phyloP scores from a whole-genome alignment of 1,140 invertebrate genomes.

The Pseudachorutes palmiensis region DNA sequence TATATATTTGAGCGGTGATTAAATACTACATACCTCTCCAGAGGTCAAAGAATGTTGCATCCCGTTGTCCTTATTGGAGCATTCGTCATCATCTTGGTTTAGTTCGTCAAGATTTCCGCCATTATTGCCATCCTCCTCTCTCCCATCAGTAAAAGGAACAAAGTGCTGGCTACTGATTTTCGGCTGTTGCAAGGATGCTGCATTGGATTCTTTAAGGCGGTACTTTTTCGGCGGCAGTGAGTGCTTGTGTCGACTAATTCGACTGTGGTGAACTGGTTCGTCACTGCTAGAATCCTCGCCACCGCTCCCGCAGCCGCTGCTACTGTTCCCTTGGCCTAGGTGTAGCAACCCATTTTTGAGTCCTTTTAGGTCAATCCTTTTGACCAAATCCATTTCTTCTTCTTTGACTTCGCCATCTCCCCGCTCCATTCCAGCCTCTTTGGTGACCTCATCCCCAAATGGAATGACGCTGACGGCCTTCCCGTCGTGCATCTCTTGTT shows the following conservation, averaged over 20 bases:
- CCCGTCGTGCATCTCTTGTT: background rate
- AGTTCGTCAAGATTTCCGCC: conserved; percentile 16
- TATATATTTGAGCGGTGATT: background rate
- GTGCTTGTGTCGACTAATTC: background rate
- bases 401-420: no score
- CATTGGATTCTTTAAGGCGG: conserved; percentile 25
- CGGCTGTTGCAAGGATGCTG: background rate
- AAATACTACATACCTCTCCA: conserved; percentile 30
- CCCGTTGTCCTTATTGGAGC: conserved; percentile 23
- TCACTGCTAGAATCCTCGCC: conserved; percentile 32
- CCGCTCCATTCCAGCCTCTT: no score
- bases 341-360: no score
- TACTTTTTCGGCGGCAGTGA: conserved; percentile 28
- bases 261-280: conserved; percentile 14
- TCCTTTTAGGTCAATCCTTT: no score
- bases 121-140: conserved; percentile 13
- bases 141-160: background rate
- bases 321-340: conserved; percentile 3
- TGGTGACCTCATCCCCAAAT: background rate
- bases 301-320: conserved; percentile 12
- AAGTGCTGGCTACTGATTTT: background rate
- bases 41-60: conserved; percentile 35
- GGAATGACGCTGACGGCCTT: background rate
- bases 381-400: no score
- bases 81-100: conserved; percentile 31